Conservation (phyloP, 2,797 vertebrate species). For the Enteromius paludinosus region DNA sequence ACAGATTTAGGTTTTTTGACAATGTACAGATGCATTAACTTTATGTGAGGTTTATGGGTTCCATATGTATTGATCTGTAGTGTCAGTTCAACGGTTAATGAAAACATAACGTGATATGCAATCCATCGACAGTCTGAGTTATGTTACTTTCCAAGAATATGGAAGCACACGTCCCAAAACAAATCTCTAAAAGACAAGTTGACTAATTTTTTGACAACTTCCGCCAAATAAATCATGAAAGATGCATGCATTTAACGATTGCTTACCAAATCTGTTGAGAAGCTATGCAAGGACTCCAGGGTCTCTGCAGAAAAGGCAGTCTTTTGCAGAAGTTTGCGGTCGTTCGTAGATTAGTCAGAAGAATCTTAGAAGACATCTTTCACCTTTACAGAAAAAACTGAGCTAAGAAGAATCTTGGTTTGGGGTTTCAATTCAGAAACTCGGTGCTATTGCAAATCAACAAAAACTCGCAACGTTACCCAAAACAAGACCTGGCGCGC, state of each 20-base stretch:
- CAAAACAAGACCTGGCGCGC: background rate
- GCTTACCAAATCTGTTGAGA: slow-evolving; percentile 66
- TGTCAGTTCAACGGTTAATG: background rate
- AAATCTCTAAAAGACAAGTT: background rate
- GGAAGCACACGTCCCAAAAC: background rate
- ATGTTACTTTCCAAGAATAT: background rate
- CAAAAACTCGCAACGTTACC: background rate
- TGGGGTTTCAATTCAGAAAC: background rate
- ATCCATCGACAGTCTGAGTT: rapidly evolving
- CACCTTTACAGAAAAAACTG: background rate
- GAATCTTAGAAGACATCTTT: slow-evolving; percentile 60
- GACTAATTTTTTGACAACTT: background rate
- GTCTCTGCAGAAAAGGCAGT: background rate
- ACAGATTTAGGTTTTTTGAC: no score
- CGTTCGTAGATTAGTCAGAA: slow-evolving; percentile 45
- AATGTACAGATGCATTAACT: background rate
- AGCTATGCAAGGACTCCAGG: slow-evolving; percentile 23
- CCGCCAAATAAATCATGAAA: background rate
- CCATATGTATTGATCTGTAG: background rate
- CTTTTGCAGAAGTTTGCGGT: background rate
- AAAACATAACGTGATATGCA: background rate
- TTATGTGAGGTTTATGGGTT: background rate
- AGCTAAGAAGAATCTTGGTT: background rate
- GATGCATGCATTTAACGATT: background rate
- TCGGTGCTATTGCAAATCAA: background rate